Percentiles rank a stretch among this genome's conserved stretches.
phyloP scores from a whole-genome alignment of 2,113 vertebrate genomes.

The Alouatta palliata region DNA sequence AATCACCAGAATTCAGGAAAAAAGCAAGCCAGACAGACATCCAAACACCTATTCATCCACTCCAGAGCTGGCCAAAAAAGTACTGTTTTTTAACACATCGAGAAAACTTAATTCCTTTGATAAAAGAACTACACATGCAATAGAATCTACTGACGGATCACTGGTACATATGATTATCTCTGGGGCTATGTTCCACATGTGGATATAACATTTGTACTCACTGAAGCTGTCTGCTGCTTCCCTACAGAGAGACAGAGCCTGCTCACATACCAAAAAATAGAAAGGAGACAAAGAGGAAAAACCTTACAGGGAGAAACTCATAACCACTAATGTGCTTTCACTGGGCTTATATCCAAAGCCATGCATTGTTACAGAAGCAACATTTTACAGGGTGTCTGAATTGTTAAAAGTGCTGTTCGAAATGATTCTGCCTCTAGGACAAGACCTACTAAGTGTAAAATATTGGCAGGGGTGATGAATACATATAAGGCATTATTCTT shows the following conservation, averaged over 20 bases:
- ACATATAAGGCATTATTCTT: background rate
- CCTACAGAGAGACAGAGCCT: conserved; percentile 29
- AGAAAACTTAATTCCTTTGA: conserved; percentile 57
- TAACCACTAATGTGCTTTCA: background rate
- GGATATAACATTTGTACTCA: conserved; percentile 6
- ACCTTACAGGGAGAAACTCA: background rate
- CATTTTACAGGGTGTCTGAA: background rate
- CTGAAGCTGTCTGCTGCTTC: conserved; percentile 49
- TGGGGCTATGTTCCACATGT: conserved; percentile 2
- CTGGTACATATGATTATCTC: conserved; percentile 45
- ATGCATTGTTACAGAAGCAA: background rate
- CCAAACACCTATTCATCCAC: background rate
- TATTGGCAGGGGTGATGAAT: background rate
- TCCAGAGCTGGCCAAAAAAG: background rate
- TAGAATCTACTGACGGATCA: background rate
- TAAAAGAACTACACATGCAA: background rate
- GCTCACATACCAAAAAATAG: conserved; percentile 48
- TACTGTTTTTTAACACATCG: conserved; percentile 23
- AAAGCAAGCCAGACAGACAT: background rate
- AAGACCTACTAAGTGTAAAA: conserved; percentile 57
- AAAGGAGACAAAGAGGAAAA: conserved; percentile 49
- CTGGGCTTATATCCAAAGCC: background rate
- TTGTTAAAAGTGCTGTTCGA: background rate
- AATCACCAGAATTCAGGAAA: background rate
- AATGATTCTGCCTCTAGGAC: background rate